Evolutionary conservation across 2,797 vertebrate genomes (phyloP), one percentile per base, ranked within the genome.

Genomic region (Pelodytes ibericus): DNA sequence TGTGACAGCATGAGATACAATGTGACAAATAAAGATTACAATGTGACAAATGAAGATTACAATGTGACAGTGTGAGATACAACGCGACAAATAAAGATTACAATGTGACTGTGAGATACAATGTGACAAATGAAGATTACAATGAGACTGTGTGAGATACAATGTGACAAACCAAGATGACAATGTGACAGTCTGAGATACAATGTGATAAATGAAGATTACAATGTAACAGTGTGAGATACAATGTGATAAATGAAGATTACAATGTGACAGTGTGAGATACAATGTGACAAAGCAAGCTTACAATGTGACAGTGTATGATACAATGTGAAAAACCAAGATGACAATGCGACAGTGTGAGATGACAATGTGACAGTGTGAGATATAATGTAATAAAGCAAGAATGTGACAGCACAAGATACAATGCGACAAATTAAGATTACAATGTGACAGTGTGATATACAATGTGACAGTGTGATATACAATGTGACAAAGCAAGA

Each of bases 381-480:
- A 16, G 26, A 67, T 49, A 4, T 51, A 58, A 41, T 70, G 67
- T 58, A 24, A 65, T 16, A 22, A n/a, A n/a, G n/a, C n/a, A n/a
- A n/a, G n/a, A n/a, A n/a, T n/a, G n/a, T n/a, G 31, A 36, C 33
- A 27, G 62, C 25, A 56, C 25, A 57, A 36, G 11, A 47, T 27
- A 74, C 3, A 51, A 51, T 44, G 71, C 27, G 29, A 64, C 56
- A 31, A 53, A 13, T 2, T 25, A n/a, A 36, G 31, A 39, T 24
- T n/a, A n/a, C 24, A 18, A 47, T 18, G 39, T 26, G 15, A 44
- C 24, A 20, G 24, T 22, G 20, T 41, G 33, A 41, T 9, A 64
- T 6, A 66, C 15, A n/a, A 22, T 64, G 33, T 3, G 11, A 16
- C 26, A 68, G 4, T 36, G 33, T 11, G 7, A 16, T n/a, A 67